phyloP scores from a whole-genome alignment of 1,140 invertebrate species.

The Cyphomyrmex costatus region DNA sequence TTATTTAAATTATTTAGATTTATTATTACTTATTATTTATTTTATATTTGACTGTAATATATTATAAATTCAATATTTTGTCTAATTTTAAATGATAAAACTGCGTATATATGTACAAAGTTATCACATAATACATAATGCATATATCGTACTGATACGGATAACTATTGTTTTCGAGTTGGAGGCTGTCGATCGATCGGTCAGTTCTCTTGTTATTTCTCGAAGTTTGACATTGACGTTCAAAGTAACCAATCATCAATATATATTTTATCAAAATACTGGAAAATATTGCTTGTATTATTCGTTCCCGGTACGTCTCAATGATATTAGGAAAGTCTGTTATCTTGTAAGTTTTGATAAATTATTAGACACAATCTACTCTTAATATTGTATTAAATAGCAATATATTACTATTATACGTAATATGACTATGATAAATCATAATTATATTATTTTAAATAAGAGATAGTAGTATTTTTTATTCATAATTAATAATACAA shows the following conservation, averaged over 20 bases:
- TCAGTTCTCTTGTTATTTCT: not conserved
- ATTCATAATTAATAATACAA: not conserved
- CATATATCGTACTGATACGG: not conserved
- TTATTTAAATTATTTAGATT: not conserved
- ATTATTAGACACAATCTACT: not conserved
- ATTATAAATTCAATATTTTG: not conserved
- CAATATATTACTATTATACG: not conserved
- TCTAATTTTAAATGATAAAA: not conserved
- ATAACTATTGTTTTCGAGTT: conserved; percentile 8
- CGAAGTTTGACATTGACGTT: not conserved
- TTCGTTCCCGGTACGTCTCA: not conserved
- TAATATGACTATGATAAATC: not conserved
- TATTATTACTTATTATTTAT: conserved; percentile 21
- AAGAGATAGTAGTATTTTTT: not conserved
- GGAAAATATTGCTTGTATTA: not conserved
- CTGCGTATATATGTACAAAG: not conserved
- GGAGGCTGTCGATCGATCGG: not conserved
- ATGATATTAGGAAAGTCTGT: not conserved
- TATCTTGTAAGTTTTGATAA: not conserved
- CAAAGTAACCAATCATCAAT: conserved; percentile 16
- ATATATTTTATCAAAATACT: not conserved
- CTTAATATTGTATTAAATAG: not conserved
- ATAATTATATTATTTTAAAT: not conserved
- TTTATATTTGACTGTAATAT: not conserved
- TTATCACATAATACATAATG: no score